These are phyloP conservation scores for Agriopis aurantiaria DNA, from an alignment of 2,888 invertebrate genomes.

Conservation along the genomic window DNA sequence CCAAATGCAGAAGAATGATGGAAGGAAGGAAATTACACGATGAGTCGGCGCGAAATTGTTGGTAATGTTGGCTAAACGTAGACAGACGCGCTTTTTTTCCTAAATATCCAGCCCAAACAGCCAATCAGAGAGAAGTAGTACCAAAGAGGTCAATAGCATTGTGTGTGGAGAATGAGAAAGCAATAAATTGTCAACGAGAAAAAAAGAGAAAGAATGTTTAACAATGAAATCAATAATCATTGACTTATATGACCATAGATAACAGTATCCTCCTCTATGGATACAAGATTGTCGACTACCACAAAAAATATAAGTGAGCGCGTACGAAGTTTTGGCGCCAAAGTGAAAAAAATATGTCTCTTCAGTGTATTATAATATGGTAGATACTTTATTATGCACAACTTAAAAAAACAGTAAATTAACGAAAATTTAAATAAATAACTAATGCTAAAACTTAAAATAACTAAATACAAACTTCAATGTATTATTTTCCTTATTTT, in stretches of 20 bases:
- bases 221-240: conserved; percentile 37
- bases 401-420: too few relatives aligned
- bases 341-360: too few relatives aligned
- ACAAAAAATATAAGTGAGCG: background rate
- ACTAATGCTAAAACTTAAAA: too few relatives aligned
- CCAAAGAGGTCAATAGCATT: conserved; percentile 75
- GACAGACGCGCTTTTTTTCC: conserved; percentile 60
- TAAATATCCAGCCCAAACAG: conserved; percentile 12
- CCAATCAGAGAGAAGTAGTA: conserved; percentile 65
- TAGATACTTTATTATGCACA: too few relatives aligned
- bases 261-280: conserved; percentile 3
- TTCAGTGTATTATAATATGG: too few relatives aligned
- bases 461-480: too few relatives aligned
- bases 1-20: conserved; percentile 84
- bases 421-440: too few relatives aligned
- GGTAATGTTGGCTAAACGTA: conserved; percentile 63
- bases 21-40: conserved; percentile 57
- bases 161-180: conserved; percentile 56
- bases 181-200: conserved; percentile 31
- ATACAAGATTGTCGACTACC: background rate
- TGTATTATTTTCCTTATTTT: too few relatives aligned
- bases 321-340: too few relatives aligned
- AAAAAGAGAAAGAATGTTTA: conserved; percentile 53
- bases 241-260: conserved; percentile 27
- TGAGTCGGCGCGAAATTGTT: conserved; percentile 73